These are phyloP conservation scores for Glareola pratincola DNA, from an alignment of 2,113 vertebrate species.

Conservation along the genomic window DNA sequence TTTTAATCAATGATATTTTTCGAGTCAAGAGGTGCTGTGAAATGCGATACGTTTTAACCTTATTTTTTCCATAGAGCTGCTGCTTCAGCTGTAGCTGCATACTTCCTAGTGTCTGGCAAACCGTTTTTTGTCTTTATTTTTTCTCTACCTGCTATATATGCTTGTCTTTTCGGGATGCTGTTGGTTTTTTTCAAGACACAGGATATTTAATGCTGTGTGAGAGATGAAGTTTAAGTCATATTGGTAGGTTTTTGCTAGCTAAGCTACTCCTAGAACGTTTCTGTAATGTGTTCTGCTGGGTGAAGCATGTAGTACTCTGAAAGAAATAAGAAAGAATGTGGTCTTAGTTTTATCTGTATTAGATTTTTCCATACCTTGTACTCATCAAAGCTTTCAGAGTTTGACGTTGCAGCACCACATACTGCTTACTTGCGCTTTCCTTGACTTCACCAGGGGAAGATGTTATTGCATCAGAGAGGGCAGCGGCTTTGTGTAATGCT, in stretches of 20 bases:
- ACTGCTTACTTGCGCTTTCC: neutral
- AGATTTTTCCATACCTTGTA: neutral
- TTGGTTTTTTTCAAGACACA: accelerated
- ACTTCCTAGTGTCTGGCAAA: neutral
- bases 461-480: conserved; percentile 92
- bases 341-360: neutral
- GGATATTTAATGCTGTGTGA: neutral
- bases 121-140: neutral
- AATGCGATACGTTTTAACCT: neutral
- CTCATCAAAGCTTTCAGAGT: neutral
- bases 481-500: conserved; percentile 87
- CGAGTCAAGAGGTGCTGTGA: neutral
- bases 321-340: neutral
- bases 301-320: neutral
- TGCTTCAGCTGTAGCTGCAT: neutral
- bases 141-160: accelerated
- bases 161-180: neutral
- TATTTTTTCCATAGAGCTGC: neutral
- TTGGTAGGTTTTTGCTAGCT: neutral
- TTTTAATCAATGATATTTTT: neutral
- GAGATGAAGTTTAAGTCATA: accelerated
- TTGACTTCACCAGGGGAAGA: conserved; percentile 86
- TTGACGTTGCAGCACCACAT: neutral
- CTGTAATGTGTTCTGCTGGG: neutral
- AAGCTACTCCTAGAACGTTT: neutral